Evolutionary conservation across 2,888 invertebrate species (phyloP), one percentile per base, ranked within the genome.

Genomic region (Tridacna gigas): DNA sequence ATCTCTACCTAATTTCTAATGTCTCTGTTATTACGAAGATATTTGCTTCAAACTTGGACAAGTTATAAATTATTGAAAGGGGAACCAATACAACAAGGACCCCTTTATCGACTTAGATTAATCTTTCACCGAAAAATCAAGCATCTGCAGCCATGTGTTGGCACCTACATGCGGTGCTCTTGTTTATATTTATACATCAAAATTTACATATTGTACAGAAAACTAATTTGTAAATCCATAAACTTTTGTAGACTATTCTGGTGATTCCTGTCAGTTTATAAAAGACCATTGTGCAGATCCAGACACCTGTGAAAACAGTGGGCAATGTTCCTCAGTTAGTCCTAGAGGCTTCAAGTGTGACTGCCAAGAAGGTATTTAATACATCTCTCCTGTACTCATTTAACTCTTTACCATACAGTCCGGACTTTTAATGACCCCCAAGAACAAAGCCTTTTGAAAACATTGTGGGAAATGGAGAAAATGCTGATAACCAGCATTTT

Each of bases 341-440:
- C 71, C 71, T 0, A 48, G 51, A 51, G 71, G 71, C 13, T 71
- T 51, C 51, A 71, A 22, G 26, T 71, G 71, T 71, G 71, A 71
- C 13, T 71, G 71, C 45, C 25, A 15, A 56, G 56, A 56, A 56
- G 56, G 56, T 56, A 20, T 56, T 56, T 56, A 56, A 5, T 56
- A 20, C 18, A 56, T 56, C 56, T 20, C 56, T 56, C 9, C 37
- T 37, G 37, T 4, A 37, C 3, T 37, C 37, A 4, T 37, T 37
- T 37, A 7, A 37, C 37, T 37, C 37, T 7, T 37, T 37, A 37
- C 2, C 37, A 37, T 4, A 37, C n/a, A n/a, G n/a, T n/a, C n/a
- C n/a, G n/a, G n/a, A n/a, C n/a, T n/a, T n/a, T n/a, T n/a, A n/a
- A n/a, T n/a, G n/a, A n/a, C n/a, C n/a, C n/a, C n/a, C n/a, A n/a